Conservation (phyloP, 2,113 vertebrate genomes). For the Salminus brasiliensis region DNA sequence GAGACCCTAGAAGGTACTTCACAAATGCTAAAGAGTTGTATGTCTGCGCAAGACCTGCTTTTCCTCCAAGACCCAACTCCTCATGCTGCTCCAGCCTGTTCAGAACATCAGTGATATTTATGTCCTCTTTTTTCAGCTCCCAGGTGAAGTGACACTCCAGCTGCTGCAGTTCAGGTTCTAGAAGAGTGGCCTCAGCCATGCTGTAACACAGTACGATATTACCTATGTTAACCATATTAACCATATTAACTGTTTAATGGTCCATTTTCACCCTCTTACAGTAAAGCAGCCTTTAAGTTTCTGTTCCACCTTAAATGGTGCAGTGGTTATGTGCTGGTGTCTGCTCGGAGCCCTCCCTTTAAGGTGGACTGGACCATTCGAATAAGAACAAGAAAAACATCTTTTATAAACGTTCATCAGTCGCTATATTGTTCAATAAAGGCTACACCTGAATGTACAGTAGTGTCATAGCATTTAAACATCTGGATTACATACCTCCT, state of each 20-base stretch:
- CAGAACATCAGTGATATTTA: slow-evolving; percentile 54
- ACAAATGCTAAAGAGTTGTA: slow-evolving; percentile 53
- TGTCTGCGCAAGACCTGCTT: slow-evolving; percentile 23
- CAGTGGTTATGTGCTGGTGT: too few relatives aligned
- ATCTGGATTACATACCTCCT: not conserved
- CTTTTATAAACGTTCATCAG: too few relatives aligned
- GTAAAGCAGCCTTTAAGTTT: too few relatives aligned
- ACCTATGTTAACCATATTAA: too few relatives aligned
- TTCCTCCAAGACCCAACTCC: not conserved
- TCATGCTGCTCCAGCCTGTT: slow-evolving; percentile 40
- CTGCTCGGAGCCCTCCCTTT: too few relatives aligned
- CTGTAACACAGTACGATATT: too few relatives aligned
- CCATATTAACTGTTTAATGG: not conserved
- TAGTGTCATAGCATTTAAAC: not conserved
- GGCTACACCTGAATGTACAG: too few relatives aligned
- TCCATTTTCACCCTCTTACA: too few relatives aligned
- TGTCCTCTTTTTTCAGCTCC: slow-evolving; percentile 68
- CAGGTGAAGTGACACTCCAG: slow-evolving; percentile 83
- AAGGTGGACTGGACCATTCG: too few relatives aligned
- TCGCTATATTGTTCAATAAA: too few relatives aligned
- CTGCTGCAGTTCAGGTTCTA: slow-evolving; percentile 64
- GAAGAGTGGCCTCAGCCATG: slow-evolving; percentile 51
- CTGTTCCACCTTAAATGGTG: too few relatives aligned
- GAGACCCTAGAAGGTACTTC: slow-evolving; percentile 37
- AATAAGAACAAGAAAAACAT: too few relatives aligned